Percentiles rank a stretch among this genome's conserved stretches.
Evolutionary conservation across 2,888 invertebrate species (phyloP).

Genomic region (Drosophila pegasa): DNA sequence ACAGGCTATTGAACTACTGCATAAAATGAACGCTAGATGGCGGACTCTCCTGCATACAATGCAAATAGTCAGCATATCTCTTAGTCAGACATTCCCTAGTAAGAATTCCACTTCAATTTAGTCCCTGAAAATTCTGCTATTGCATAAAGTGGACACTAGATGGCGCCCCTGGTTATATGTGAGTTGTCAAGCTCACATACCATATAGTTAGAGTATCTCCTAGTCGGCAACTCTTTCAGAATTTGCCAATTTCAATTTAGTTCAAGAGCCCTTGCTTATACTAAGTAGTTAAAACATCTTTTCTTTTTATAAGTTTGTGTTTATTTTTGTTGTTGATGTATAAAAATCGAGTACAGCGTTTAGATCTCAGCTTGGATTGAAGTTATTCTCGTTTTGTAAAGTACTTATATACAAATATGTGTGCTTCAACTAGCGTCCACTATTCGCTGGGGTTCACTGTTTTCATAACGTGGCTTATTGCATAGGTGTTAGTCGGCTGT

Average conservation of each 20-base stretch:
- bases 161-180: no score
- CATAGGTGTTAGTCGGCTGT: slow-evolving; percentile 38
- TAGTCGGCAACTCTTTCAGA: background rate
- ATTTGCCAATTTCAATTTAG: background rate
- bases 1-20: no score
- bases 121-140: no score
- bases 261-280: no score
- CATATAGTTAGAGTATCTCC: background rate
- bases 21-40: no score
- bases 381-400: slow-evolving; percentile 29
- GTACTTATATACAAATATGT: slow-evolving; percentile 51
- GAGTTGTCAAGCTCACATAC: background rate
- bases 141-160: background rate
- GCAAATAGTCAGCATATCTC: no score
- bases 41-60: no score
- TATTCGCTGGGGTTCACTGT: slow-evolving; percentile 7
- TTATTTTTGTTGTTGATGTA: slow-evolving; percentile 31
- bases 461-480: slow-evolving; percentile 27
- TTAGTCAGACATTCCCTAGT: no score
- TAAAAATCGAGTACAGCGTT: slow-evolving; percentile 29
- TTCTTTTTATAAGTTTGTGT: slow-evolving; percentile 39
- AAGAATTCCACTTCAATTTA: no score
- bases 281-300: background rate
- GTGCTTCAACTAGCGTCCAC: slow-evolving; percentile 13
- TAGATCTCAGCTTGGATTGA: slow-evolving; percentile 12